Percentiles rank a stretch among this genome's conserved stretches.
These are phyloP conservation scores for Cephonodes hylas DNA, from an alignment of 2,888 invertebrate genomes.

Conservation along the genomic window DNA sequence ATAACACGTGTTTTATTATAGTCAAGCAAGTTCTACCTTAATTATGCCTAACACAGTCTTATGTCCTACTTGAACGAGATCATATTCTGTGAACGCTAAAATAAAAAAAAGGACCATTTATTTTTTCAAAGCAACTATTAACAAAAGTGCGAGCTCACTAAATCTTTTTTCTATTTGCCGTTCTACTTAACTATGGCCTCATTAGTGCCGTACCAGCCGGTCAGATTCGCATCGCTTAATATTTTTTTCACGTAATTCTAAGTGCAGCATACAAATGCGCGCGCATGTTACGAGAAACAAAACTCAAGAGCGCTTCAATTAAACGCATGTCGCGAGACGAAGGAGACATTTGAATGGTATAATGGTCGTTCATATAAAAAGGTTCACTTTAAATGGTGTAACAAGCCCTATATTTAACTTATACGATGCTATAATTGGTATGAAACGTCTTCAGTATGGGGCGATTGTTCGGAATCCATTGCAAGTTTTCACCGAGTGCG, in stretches of 20 bases:
- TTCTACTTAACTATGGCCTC: slow-evolving; percentile 8
- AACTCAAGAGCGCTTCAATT: slow-evolving; percentile 8
- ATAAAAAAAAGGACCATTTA: background rate
- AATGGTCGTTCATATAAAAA: slow-evolving; percentile 20
- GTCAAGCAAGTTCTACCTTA: background rate
- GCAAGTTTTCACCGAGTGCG: background rate
- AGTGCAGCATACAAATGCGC: background rate
- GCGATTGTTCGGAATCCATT: slow-evolving; percentile 1
- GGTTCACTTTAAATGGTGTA: slow-evolving; percentile 42
- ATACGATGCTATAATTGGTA: slow-evolving; percentile 44
- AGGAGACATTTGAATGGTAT: slow-evolving; percentile 60
- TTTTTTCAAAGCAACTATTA: background rate
- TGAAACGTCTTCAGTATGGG: slow-evolving; percentile 20
- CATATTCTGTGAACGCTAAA: background rate
- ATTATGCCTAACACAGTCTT: background rate
- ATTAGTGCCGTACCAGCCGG: background rate
- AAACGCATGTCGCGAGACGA: slow-evolving; percentile 24
- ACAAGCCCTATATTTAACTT: slow-evolving; percentile 56
- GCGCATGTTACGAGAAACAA: slow-evolving; percentile 7
- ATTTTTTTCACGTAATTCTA: slow-evolving; percentile 2
- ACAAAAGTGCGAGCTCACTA: background rate
- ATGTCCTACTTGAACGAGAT: background rate
- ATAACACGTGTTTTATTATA: background rate
- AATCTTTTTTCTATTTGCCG: background rate
- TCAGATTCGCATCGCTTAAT: background rate